Conservation (phyloP, 2,888 invertebrate species). For the Isotomurus palustris region DNA sequence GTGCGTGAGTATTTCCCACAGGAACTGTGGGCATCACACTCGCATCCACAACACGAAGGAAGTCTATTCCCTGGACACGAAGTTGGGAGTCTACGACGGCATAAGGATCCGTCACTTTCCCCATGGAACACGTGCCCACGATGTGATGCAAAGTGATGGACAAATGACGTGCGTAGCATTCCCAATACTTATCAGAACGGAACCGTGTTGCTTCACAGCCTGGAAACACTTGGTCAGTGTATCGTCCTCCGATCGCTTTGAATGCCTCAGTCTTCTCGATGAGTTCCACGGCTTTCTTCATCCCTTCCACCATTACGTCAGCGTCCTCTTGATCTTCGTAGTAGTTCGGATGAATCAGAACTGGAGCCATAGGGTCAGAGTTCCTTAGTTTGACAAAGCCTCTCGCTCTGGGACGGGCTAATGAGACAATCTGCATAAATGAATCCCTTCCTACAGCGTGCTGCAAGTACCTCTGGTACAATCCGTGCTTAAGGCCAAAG, state of each 20-base stretch:
- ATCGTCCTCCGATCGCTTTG: conserved; percentile 28
- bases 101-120: conserved; percentile 15
- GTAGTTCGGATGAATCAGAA: conserved; percentile 33
- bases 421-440: conserved; percentile 23
- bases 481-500: conserved; percentile 16
- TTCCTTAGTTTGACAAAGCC: conserved; percentile 23
- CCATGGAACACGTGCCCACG: conserved; percentile 28
- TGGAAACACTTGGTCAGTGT: conserved; percentile 34
- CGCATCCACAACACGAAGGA: conserved; percentile 23
- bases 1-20: conserved; percentile 34
- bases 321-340: conserved; percentile 28
- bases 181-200: conserved; percentile 39
- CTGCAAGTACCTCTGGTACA: conserved; percentile 23
- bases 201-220: conserved; percentile 33
- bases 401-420: conserved; percentile 24
- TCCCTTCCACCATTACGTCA: conserved; percentile 25
- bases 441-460: conserved; percentile 26
- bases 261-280: conserved; percentile 38
- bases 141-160: conserved; percentile 35
- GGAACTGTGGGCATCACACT: conserved; percentile 11
- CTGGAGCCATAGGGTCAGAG: conserved; percentile 16
- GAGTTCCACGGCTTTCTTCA: conserved; percentile 26
- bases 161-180: conserved; percentile 29
- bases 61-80: conserved; percentile 23
- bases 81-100: conserved; percentile 31